Evolutionary conservation across 2,113 vertebrate species (phyloP).

Genomic region (Cervus canadensis): DNA sequence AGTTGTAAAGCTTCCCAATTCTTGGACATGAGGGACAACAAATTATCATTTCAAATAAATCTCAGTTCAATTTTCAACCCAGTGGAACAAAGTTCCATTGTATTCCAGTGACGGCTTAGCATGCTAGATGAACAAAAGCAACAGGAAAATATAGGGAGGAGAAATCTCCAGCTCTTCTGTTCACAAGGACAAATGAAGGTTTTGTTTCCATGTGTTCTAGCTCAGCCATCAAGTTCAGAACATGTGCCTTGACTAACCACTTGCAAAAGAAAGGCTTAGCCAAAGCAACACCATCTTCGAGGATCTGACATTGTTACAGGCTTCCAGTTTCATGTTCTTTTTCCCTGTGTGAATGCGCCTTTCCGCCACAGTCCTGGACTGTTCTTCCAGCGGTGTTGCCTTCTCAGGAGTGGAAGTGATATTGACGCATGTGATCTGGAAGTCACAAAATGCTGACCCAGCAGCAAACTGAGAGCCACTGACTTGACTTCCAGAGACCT

Average conservation of each 20-base stretch:
- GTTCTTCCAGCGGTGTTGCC: accelerated
- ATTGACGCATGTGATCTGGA: neutral
- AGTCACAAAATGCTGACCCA: neutral
- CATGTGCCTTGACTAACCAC: neutral
- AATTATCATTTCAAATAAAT: neutral
- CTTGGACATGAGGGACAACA: neutral
- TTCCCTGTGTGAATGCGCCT: accelerated
- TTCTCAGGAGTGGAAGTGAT: neutral
- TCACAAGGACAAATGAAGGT: neutral
- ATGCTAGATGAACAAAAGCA: neutral
- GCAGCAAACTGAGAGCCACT: neutral
- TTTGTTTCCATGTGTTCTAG: neutral
- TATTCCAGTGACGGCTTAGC: neutral
- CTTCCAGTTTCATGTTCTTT: accelerated
- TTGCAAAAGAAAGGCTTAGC: neutral
- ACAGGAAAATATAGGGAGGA: neutral
- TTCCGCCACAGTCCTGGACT: neutral
- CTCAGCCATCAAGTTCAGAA: neutral
- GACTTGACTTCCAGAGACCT: neutral
- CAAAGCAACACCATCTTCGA: neutral
- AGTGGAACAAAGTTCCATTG: neutral
- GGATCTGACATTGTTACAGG: neutral
- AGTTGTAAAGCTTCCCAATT: conserved; percentile 8
- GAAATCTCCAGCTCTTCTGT: neutral
- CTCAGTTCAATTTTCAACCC: conserved; percentile 6